Evolutionary conservation across 2,888 invertebrate genomes (phyloP), one percentile per base, ranked within the genome.

Genomic region (Caenorhabditis japonica): DNA sequence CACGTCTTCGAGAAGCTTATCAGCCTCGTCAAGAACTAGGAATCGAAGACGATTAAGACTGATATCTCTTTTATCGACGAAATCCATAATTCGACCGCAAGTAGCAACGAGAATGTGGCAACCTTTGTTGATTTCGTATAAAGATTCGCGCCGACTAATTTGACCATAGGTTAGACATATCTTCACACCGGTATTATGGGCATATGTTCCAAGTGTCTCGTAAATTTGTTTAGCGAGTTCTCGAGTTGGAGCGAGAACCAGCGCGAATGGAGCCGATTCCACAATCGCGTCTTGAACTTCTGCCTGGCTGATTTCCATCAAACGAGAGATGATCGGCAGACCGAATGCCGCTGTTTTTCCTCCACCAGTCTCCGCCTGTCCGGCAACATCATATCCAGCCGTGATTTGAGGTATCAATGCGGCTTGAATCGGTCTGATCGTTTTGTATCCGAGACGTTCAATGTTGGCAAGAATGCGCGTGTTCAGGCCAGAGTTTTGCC

Each of bases 301-400:
- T 1, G 13, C 39, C 19, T 33, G 10, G 33, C 15, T 34, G 3
- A 39, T 15, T 12, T 62, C 47, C 13, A 72, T 15, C 7, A 71
- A 55, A 15, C 61, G n/a, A 80, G 94, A 91, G 36, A 97, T 91
- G 3, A 97, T 94, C 0, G 97, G 97, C 36, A 97, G 88, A 21
- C 97, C 88, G 87, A 95, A 97, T 0, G 97, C 96, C 0, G 96
- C 96, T 0, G 97, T 97, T 90, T 97, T 97, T 13, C 97, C 99
- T 0, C 96, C 96, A 0, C 97, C 97, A 7, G 97, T 99, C 88
- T 97, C 97, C 0, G 97, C 97, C 87, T 97, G 97, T 0, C 93
- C 95, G 94, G 97, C 97, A 25, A 99, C 88, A 90, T 99, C 97
- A 27, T 94, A 90, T 0, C 93, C 93, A 10, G 15, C 23, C 15